These are phyloP conservation scores for Melanostoma scalare DNA, from an alignment of 2,888 invertebrate genomes.

Conservation along the genomic window DNA sequence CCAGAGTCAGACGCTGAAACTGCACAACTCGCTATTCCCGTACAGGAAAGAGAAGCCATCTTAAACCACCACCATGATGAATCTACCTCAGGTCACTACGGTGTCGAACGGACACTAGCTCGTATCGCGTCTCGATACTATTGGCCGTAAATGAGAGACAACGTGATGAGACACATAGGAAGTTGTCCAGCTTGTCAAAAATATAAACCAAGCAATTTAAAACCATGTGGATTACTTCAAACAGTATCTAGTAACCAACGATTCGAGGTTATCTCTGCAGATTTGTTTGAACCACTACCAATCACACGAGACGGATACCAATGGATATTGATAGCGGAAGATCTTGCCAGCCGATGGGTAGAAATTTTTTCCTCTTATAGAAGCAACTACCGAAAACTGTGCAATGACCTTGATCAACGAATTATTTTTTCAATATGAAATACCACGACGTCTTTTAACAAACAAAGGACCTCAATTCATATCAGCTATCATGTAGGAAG, in stretches of 20 bases:
- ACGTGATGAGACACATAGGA: slow-evolving; percentile 33
- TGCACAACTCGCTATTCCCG: background rate
- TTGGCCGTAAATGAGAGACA: slow-evolving; percentile 40
- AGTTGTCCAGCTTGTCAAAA: slow-evolving; percentile 19
- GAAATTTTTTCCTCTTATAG: slow-evolving; percentile 77
- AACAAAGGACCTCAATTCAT: slow-evolving; percentile 79
- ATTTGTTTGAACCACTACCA: slow-evolving; percentile 65
- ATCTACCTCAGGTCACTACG: slow-evolving; percentile 59
- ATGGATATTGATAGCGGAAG: slow-evolving; percentile 76
- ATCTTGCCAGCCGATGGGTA: slow-evolving; percentile 74
- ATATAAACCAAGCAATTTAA: slow-evolving; percentile 9
- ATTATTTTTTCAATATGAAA: slow-evolving; percentile 77
- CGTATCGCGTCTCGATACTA: slow-evolving; percentile 52
- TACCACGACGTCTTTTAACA: slow-evolving; percentile 76
- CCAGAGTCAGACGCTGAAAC: slow-evolving; percentile 12
- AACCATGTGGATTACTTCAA: slow-evolving; percentile 67
- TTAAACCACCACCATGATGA: slow-evolving; percentile 1
- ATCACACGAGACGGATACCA: slow-evolving; percentile 29
- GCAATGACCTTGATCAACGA: slow-evolving; percentile 75
- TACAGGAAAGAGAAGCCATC: background rate
- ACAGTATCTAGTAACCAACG: slow-evolving; percentile 56
- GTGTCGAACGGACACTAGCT: slow-evolving; percentile 38
- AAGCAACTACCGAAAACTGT: slow-evolving; percentile 76
- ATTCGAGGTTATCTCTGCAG: slow-evolving; percentile 65
- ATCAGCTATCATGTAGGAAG: slow-evolving; percentile 77